Evolutionary conservation across 2,797 vertebrate genomes (phyloP).

Genomic region (Myoxocephalus aenaeus): DNA sequence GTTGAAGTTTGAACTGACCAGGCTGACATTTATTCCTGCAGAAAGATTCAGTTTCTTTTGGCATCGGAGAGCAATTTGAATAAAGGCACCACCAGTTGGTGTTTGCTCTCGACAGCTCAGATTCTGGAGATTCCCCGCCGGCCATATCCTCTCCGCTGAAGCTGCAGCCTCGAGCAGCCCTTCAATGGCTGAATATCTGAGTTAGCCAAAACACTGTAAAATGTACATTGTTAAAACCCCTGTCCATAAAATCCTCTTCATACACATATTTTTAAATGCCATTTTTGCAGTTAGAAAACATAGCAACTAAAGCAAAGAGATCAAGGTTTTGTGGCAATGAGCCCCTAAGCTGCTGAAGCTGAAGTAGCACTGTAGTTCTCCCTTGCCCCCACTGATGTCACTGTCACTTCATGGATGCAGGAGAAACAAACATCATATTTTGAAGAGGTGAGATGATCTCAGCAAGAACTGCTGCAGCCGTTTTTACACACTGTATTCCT

Average conservation of each 20-base stretch:
- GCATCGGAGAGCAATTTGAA: background rate
- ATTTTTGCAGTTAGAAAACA: background rate
- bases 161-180: background rate
- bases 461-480: too few species aligned
- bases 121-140: background rate
- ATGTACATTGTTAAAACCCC: background rate
- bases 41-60: background rate
- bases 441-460: too few species aligned
- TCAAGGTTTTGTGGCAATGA: background rate
- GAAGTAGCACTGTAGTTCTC: background rate
- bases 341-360: background rate
- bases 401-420: background rate
- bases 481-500: too few species aligned
- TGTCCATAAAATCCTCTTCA: background rate
- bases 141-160: background rate
- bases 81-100: background rate
- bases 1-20: background rate
- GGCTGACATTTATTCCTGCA: background rate
- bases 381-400: background rate
- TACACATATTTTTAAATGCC: background rate
- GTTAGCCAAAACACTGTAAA: background rate
- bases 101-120: background rate
- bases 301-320: background rate
- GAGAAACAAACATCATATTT: too few species aligned
- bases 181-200: background rate